Base-by-base conservation (phyloP, 2,113 vertebrate genomes). In the Uropsilus gracilis region DNA sequence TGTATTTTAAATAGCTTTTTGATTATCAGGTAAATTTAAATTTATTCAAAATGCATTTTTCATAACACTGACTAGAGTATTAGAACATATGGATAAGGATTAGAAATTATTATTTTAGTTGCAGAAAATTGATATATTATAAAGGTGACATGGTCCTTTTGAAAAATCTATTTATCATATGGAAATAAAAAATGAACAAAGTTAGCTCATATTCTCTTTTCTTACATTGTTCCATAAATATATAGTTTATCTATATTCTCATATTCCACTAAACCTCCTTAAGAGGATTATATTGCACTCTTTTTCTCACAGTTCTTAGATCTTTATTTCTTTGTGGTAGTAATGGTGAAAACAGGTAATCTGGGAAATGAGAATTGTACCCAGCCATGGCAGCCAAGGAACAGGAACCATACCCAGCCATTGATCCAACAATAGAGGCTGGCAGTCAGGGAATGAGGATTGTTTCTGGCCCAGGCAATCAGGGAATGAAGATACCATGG, bases 91-190 rank as follows among this genome's bases (percentile, higher is more conserved):
- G 9, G 39, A 69, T 88, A 50, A 81, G 32, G 32, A 61, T 82
- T 95, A 86, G 24, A 86, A 93, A 90, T 72, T 14, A n/a, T 61
- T 59, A 8, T 80, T 87, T 71, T 69, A 69, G 59, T 81, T 75
- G 68, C 44, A n/a, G 32, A 69, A 87, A 78, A 68, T 28, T 6
- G 90, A 59, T 64, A 42, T 46, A 28, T 24, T 78, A 84, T 30
- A 44, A 78, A 34, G 59, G 22, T 13, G 26, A 85, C 48, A 12
- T 37, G 7, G 24, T 69, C 24, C 53, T 82, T 89, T 50, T 55
- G 77, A 5, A 72, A 90, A 77, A 87, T 81, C 24, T 16, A 17
- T 26, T 9, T 61, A 18, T 86, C 18, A 80, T 12, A 3, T 80
- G 26, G 30, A 44, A 72, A 63, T 68, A 81, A 44, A 8, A 90